Base-by-base conservation (phyloP, 2,797 vertebrate genomes). In the Phoebastria nigripes region DNA sequence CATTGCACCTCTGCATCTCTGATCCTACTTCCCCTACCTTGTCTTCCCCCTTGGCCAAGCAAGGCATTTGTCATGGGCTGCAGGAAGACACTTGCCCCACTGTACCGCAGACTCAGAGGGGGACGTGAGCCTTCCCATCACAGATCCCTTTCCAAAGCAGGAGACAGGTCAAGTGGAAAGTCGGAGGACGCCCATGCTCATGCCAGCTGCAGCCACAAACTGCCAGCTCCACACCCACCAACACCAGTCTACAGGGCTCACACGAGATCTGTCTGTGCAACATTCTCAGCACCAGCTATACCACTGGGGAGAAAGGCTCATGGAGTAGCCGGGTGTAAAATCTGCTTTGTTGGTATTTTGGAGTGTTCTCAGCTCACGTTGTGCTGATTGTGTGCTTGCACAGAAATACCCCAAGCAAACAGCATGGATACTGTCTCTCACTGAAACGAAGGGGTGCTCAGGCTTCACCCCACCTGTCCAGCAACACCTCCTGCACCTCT, bases 111-210 rank as follows among this genome's bases (percentile, higher is more conserved):
- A 26, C 47, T 33, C 11, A 1, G 22, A 46, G 33, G 21, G 5
- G 15, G 7, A 46, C 1, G 1, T 20, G 44, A 82, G 25, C 12
- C 15, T n/a, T 70, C 26, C 52, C 17, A 35, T 37, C 46, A 37
- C 26, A 49, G 39, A 33, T 16, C 11, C 37, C 56, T 25, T 51
- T 39, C 49, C 51, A 71, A 63, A 65, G 21, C 25, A 61, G 54
- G 7, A 63, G 28, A 35, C 3, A 9, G 18, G 19, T 28, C 26
- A 69, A 12, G 35, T 33, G 63, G 42, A 42, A 42, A 49, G 41
- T 41, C 1, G 0, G 41, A 61, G 59, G 41, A 42, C 1, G 2
- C 21, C 47, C 54, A 44, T 3, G 8, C 12, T 73, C 8, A 2
- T 44, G 44, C 49, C 56, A n/a, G 25, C 24, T 44, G 18, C 18